Percentiles rank a stretch among this genome's conserved stretches.
phyloP scores from a whole-genome alignment of 37 sponge, comb jelly and placozoan species.

The Oopsacas minuta region DNA sequence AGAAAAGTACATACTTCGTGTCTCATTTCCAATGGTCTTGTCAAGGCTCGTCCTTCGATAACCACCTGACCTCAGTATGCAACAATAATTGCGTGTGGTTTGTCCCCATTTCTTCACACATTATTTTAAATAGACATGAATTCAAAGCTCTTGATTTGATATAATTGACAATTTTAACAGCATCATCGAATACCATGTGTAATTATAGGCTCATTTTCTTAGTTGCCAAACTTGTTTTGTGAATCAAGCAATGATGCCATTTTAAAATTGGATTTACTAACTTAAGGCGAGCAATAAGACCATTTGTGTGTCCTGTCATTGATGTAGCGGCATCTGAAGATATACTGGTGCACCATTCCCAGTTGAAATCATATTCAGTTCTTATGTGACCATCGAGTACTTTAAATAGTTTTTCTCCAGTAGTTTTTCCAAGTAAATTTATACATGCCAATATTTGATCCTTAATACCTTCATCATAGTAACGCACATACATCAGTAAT shows the following conservation, averaged over 20 bases:
- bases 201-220: neutral
- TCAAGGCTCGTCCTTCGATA: neutral
- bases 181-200: neutral
- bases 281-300: neutral
- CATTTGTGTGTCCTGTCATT: neutral
- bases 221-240: neutral
- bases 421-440: neutral
- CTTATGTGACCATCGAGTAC: neutral
- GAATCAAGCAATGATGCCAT: neutral
- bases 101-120: neutral
- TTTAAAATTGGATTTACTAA: neutral
- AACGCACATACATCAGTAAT: neutral
- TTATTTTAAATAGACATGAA: neutral
- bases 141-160: neutral
- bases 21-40: neutral
- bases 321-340: neutral
- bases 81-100: neutral
- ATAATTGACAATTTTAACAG: neutral
- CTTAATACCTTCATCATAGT: neutral
- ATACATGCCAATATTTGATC: neutral
- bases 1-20: neutral
- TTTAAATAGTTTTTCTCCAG: neutral
- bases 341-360: neutral
- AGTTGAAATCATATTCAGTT: neutral
- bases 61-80: neutral